These are phyloP conservation scores for Alouatta caraya DNA, from an alignment of 2,797 vertebrate genomes.

Conservation along the genomic window DNA sequence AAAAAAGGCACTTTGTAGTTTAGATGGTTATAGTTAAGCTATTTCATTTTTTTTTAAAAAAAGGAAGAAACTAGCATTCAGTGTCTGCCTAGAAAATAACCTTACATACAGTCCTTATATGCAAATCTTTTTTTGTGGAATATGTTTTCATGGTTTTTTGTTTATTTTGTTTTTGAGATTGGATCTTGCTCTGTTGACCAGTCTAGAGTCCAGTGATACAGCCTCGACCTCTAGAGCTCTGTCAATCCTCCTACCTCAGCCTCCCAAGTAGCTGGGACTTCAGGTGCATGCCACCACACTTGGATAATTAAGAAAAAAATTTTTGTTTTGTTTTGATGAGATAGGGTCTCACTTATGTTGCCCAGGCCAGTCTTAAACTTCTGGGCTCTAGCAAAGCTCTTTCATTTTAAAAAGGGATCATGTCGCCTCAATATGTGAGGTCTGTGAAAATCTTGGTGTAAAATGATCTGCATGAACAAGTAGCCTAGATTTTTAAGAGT, in stretches of 20 bases:
- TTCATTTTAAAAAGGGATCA: background rate
- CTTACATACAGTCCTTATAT: background rate
- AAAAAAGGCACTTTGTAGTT: background rate
- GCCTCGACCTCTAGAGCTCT: background rate
- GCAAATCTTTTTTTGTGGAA: background rate
- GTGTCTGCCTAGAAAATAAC: background rate
- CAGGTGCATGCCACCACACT: background rate
- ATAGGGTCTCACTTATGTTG: background rate
- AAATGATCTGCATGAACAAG: background rate
- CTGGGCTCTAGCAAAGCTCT: background rate
- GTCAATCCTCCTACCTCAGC: background rate
- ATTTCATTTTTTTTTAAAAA: background rate
- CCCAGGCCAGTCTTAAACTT: background rate
- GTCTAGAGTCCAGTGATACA: background rate
- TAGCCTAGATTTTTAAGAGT: background rate
- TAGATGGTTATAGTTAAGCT: background rate
- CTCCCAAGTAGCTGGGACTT: background rate
- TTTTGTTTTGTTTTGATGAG: background rate
- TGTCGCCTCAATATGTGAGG: background rate
- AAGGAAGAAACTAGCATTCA: background rate
- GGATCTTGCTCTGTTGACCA: background rate
- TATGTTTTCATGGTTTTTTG: background rate
- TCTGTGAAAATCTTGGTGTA: constrained; percentile 15
- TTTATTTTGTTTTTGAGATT: background rate
- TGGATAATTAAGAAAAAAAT: background rate